Evolutionary conservation across 1,140 invertebrate genomes (phyloP).

Genomic region (Drosophila melanica): DNA sequence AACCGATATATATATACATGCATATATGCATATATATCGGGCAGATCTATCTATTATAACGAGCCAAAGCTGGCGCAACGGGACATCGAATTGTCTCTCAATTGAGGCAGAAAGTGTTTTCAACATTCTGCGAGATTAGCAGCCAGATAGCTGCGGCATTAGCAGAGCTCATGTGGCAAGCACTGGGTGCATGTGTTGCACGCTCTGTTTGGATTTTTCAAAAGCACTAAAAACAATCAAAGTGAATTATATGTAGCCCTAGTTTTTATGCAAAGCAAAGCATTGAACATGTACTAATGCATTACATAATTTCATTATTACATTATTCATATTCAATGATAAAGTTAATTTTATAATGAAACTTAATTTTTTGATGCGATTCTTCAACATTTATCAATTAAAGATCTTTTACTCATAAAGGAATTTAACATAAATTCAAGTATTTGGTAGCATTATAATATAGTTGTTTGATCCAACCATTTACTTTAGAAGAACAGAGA

Average conservation of each 20-base stretch:
- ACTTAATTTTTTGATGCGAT: too few species aligned
- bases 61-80: conserved; percentile 8
- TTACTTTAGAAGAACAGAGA: too few species aligned
- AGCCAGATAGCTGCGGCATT: not conserved
- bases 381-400: too few species aligned
- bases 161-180: not conserved
- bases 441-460: too few species aligned
- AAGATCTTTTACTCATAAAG: too few species aligned
- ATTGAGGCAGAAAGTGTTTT: conserved; percentile 26
- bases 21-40: conserved; percentile 1
- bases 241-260: not conserved
- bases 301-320: too few species aligned
- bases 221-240: not conserved
- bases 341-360: too few species aligned
- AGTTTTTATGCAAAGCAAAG: not conserved
- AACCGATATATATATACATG: not conserved
- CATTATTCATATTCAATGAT: too few species aligned
- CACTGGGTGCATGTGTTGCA: conserved; percentile 1
- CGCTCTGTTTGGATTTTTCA: conserved; percentile 7
- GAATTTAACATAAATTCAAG: too few species aligned
- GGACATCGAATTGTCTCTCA: conserved; percentile 22
- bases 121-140: conserved; percentile 2
- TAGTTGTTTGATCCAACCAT: too few species aligned
- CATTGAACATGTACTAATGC: not conserved
- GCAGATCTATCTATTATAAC: conserved; percentile 16